A percentile compares a stretch with the other conserved stretches of the same genome.
Conservation (phyloP, 2,888 invertebrate genomes). For the Agrypnus murinus region DNA sequence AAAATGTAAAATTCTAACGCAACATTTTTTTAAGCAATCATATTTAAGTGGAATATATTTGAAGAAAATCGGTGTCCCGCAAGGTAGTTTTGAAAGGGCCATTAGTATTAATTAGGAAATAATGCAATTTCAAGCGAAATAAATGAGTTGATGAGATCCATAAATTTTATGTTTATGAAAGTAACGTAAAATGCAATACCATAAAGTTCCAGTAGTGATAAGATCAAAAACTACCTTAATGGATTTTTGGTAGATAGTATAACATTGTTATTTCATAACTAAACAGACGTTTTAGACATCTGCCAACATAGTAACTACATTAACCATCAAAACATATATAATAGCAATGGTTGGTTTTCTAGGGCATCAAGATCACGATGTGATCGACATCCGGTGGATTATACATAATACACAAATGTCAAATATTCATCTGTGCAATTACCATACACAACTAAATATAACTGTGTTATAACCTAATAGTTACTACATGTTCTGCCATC, state of each 20-base stretch:
- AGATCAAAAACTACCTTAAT: neutral
- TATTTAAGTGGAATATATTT: too few relatives aligned
- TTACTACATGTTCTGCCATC: too few relatives aligned
- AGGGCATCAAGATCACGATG: constrained; percentile 21
- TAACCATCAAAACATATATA: neutral
- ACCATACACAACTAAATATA: neutral
- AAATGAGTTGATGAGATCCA: too few relatives aligned
- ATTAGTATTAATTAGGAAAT: too few relatives aligned
- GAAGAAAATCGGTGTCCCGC: too few relatives aligned
- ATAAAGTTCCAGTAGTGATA: neutral
- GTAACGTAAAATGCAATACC: neutral
- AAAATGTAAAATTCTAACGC: too few relatives aligned
- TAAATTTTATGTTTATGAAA: too few relatives aligned
- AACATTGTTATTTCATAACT: neutral
- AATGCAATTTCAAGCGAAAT: too few relatives aligned
- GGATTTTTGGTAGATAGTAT: neutral
- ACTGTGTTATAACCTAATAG: too few relatives aligned
- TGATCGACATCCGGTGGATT: constrained; percentile 11
- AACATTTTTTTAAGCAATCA: too few relatives aligned
- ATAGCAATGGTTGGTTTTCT: neutral
- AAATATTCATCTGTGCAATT: constrained; percentile 11
- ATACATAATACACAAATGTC: constrained; percentile 11
- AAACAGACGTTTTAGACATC: neutral
- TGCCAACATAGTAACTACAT: too few relatives aligned
- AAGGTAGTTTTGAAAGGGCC: too few relatives aligned